Evolutionary conservation across 2,113 vertebrate species (phyloP), one percentile per base, ranked within the genome.

Genomic region (Manacus vitellinus): DNA sequence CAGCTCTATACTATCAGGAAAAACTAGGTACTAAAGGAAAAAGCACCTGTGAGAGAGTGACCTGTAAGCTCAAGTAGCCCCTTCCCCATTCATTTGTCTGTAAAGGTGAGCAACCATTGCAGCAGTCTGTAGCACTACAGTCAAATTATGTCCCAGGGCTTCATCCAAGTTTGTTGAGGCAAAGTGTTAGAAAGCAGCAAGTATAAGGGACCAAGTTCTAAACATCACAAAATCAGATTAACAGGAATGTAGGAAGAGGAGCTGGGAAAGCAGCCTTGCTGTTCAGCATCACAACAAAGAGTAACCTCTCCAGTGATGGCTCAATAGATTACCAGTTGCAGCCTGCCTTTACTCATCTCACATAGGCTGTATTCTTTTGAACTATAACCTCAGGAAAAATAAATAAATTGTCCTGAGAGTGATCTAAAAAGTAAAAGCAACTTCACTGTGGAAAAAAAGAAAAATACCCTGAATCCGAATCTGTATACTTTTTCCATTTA

Each of bases 251-350:
- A 22, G 23, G 52, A 75, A 77, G 51, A 65, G 63, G 23, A 89
- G 75, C 28, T 5, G 28, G 94, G 94, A 84, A 97, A 97, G 92
- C 81, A 94, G 97, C 0, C 0, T 27, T 24, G 92, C 43, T 82
- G 63, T 79, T 97, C 94, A 96, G 56, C 78, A 89, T 68, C 39
- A 59, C 92, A 94, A 97, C 96, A 98, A 97, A 97, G 96, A 96
- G 44, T 8, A 88, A 92, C 92, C 96, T 96, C 90, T 87, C 63
- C 56, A 58, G 41, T 5, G 88, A 88, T 92, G 71, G 92, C 58
- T 94, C 68, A 91, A 95, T 25, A 87, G 85, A 89, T 96, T 66
- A 96, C 97, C 89, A 94, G 92, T 89, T 79, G 63, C 59, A 94
- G 88, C 95, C 96, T 93, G 85, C 71, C 95, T 97, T 91, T 56